Conservation (phyloP, 2,113 vertebrate species). For the Sebastes schlegelii region DNA sequence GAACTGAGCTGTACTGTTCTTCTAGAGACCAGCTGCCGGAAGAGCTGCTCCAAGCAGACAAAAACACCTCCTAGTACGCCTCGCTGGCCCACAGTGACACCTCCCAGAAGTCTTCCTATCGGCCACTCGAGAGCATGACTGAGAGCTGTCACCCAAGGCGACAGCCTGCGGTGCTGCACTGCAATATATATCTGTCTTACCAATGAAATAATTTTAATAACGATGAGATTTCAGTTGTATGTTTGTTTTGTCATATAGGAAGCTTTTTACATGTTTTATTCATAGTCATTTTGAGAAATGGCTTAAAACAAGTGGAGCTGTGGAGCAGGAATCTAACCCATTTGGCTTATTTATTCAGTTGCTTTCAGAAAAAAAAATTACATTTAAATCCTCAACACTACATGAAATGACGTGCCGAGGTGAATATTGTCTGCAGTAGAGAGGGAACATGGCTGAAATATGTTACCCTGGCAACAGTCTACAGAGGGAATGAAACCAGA, state of each 20-base stretch:
- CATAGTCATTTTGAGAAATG: background rate
- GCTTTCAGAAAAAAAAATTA: slow-evolving; percentile 7
- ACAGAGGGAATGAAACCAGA: slow-evolving; percentile 49
- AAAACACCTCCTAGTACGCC: slow-evolving; percentile 62
- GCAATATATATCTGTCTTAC: background rate
- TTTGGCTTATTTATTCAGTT: slow-evolving; percentile 8
- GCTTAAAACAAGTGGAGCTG: background rate
- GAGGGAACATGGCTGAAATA: slow-evolving; percentile 57
- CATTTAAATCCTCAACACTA: slow-evolving; percentile 35
- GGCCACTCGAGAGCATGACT: slow-evolving; percentile 52
- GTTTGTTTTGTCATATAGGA: background rate
- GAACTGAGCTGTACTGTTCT: slow-evolving; percentile 75
- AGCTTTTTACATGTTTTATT: background rate
- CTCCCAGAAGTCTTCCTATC: slow-evolving; percentile 54
- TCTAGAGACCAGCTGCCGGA: slow-evolving; percentile 77
- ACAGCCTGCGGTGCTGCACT: slow-evolving; percentile 30
- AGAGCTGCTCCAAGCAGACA: slow-evolving; percentile 62
- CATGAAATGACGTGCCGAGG: slow-evolving; percentile 12
- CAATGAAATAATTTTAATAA: background rate
- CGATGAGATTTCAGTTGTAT: background rate
- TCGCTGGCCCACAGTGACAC: slow-evolving; percentile 45
- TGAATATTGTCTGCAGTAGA: slow-evolving; percentile 39
- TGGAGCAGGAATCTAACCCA: background rate
- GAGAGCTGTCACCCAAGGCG: slow-evolving; percentile 64
- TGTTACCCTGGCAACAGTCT: slow-evolving; percentile 69